Percentiles rank a stretch among this genome's conserved stretches.
Conservation (phyloP, 2,888 invertebrate species). For the Sarcophaga variegata region DNA sequence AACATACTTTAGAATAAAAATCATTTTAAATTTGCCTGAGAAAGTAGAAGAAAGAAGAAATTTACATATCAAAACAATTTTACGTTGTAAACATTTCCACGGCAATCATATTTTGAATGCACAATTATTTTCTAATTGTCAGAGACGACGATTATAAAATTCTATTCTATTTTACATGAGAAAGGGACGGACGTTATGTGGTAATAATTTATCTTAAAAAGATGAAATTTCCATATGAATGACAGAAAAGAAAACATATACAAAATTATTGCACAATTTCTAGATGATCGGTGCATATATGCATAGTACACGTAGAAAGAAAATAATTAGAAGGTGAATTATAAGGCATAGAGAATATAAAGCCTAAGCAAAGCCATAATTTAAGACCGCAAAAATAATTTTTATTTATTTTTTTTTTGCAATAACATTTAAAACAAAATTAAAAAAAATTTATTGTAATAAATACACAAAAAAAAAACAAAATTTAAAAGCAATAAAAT, state of each 20-base stretch:
- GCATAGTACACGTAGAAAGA: neutral
- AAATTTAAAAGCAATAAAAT: neutral
- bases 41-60: neutral
- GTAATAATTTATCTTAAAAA: conserved; percentile 13
- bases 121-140: conserved; percentile 14
- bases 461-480: neutral
- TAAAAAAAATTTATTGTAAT: neutral
- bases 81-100: neutral
- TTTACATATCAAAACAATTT: conserved; percentile 6
- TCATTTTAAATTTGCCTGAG: too few relatives aligned
- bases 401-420: too few relatives aligned
- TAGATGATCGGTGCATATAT: neutral
- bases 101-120: neutral
- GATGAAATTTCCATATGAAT: neutral
- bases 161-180: too few relatives aligned
- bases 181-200: neutral
- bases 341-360: neutral
- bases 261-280: conserved; percentile 18
- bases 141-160: too few relatives aligned
- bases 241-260: neutral
- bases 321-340: neutral
- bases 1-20: too few relatives aligned
- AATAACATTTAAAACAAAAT: conserved; percentile 13
- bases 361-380: neutral
- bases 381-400: conserved; percentile 38